phyloP scores from a whole-genome alignment of 2,113 vertebrate species.

The Hiodon tergisus region DNA sequence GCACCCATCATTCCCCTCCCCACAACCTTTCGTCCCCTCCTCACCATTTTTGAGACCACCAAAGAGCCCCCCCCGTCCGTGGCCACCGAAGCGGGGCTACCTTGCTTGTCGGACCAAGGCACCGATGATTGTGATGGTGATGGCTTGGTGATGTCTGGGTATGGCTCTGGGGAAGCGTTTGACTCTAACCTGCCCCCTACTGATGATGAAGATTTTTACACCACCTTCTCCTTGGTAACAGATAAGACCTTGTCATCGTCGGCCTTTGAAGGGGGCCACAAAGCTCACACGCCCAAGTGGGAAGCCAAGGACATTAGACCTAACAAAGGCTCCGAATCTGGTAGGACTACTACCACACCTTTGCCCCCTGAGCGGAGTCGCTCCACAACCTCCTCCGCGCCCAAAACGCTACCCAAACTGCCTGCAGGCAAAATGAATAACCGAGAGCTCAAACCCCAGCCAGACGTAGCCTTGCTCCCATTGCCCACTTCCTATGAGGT shows the following conservation, averaged over 20 bases:
- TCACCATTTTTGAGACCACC: slow-evolving; percentile 99
- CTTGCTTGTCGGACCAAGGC: slow-evolving; percentile 99
- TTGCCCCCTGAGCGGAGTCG: slow-evolving; percentile 95
- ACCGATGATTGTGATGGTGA: slow-evolving; percentile 99
- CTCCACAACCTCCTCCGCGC: slow-evolving; percentile 90
- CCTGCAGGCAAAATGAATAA: slow-evolving; percentile 96
- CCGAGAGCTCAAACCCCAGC: slow-evolving; percentile 95
- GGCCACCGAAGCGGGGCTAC: slow-evolving; percentile 98
- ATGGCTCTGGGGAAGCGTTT: slow-evolving; percentile 99
- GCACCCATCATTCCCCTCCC: slow-evolving; percentile 93
- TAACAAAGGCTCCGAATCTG: slow-evolving; percentile 93
- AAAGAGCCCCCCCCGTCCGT: slow-evolving; percentile 99
- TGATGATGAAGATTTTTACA: slow-evolving; percentile 99
- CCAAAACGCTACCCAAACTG: slow-evolving; percentile 88
- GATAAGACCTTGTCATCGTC: slow-evolving; percentile 98
- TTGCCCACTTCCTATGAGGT: slow-evolving; percentile 99
- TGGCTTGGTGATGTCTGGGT: slow-evolving; percentile 99
- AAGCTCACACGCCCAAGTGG: slow-evolving; percentile 92
- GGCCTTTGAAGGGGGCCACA: slow-evolving; percentile 98
- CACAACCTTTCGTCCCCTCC: slow-evolving; percentile 95
- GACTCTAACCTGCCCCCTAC: slow-evolving; percentile 98
- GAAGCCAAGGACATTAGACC: slow-evolving; percentile 97
- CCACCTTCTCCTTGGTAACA: slow-evolving; percentile 99
- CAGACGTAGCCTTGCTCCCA: slow-evolving; percentile 95
- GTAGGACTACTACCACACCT: slow-evolving; percentile 90